Conservation (phyloP, 2,888 invertebrate genomes). For the Mylabris sibirica region DNA sequence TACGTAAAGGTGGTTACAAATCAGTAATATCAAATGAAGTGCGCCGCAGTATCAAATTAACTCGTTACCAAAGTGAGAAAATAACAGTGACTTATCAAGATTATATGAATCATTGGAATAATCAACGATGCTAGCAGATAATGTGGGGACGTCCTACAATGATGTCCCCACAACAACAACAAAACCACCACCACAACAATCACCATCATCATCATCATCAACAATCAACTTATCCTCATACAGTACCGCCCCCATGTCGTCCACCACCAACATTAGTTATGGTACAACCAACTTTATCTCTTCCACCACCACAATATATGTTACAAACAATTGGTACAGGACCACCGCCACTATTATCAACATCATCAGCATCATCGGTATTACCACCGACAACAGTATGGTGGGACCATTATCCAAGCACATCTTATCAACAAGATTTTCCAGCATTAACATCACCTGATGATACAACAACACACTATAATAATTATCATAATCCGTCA, state of each 20-base stretch:
- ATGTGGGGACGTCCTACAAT: constrained; percentile 64
- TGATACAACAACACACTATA: constrained; percentile 29
- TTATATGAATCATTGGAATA: constrained; percentile 74
- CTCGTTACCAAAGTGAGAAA: constrained; percentile 96
- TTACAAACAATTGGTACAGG: constrained; percentile 41
- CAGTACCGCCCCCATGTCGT: constrained; percentile 42
- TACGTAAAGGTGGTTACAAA: constrained; percentile 97
- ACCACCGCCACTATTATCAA: not conserved
- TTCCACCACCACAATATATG: constrained; percentile 46
- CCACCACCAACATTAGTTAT: constrained; percentile 53
- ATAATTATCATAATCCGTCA: constrained; percentile 40
- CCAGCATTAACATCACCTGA: constrained; percentile 48
- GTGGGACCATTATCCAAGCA: constrained; percentile 56
- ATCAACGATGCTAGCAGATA: constrained; percentile 77
- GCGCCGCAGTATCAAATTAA: constrained; percentile 89
- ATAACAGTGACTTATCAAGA: constrained; percentile 88
- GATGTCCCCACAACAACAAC: constrained; percentile 51
- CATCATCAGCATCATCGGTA: not conserved
- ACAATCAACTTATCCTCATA: constrained; percentile 29
- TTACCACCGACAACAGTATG: constrained; percentile 51
- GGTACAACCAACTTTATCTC: constrained; percentile 57
- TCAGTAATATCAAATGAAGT: constrained; percentile 87
- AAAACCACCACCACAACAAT: constrained; percentile 28
- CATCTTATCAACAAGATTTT: constrained; percentile 54
- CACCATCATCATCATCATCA: constrained; percentile 20